These are phyloP conservation scores for Corynorhinus townsendii DNA, from an alignment of 2,113 vertebrate species.

Conservation along the genomic window DNA sequence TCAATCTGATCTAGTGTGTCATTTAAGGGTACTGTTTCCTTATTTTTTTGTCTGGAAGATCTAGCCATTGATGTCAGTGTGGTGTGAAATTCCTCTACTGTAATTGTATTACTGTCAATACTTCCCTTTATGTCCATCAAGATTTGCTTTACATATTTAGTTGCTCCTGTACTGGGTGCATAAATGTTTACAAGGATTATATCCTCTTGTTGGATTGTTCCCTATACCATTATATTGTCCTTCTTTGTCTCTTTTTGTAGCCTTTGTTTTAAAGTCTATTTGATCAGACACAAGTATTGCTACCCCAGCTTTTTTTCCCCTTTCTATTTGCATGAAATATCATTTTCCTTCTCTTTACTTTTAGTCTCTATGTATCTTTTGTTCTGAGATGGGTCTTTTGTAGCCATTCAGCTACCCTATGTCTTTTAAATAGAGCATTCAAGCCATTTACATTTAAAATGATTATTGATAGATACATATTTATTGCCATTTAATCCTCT, in stretches of 20 bases:
- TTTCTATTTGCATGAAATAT: neutral
- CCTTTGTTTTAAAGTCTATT: neutral
- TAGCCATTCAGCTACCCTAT: neutral
- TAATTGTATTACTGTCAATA: neutral
- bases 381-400: neutral
- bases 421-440: neutral
- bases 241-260: neutral
- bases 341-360: neutral
- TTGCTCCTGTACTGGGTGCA: neutral
- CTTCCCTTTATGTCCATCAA: neutral
- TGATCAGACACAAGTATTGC: neutral
- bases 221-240: neutral
- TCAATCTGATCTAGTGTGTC: neutral
- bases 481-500: neutral
- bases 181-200: neutral
- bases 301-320: neutral
- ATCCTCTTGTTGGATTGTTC: neutral
- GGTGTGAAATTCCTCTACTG: neutral
- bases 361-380: neutral
- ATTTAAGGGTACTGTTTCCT: neutral
- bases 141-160: neutral
- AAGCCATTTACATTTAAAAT: neutral
- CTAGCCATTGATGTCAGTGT: neutral
- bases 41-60: neutral
- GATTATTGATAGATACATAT: neutral